Conservation (phyloP, 2,797 vertebrate species). For the Sciurus vulgaris region DNA sequence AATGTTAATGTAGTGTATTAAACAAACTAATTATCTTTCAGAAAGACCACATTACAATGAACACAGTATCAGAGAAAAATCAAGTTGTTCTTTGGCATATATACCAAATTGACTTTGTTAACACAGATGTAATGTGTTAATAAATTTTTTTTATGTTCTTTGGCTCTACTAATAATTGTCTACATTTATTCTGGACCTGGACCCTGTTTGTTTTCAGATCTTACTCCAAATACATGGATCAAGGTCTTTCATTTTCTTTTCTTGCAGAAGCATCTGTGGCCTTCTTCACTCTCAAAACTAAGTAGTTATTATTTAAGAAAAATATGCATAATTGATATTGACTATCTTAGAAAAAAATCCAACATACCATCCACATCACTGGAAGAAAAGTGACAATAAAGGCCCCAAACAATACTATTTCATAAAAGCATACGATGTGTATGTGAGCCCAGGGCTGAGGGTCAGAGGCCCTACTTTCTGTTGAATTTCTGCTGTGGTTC, state of each 20-base stretch:
- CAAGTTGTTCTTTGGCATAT: conserved; percentile 66
- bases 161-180: background rate
- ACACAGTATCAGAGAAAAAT: background rate
- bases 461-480: background rate
- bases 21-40: conserved; percentile 62
- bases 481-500: background rate
- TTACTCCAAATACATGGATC: background rate
- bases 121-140: background rate
- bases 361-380: background rate
- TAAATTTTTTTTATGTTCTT: background rate
- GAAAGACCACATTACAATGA: conserved; percentile 1
- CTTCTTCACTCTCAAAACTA: conserved; percentile 30
- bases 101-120: conserved; percentile 40
- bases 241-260: conserved; percentile 16
- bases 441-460: background rate
- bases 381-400: conserved; percentile 34
- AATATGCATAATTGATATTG: background rate
- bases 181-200: background rate
- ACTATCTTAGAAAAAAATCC: conserved; percentile 36
- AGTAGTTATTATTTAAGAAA: conserved; percentile 12
- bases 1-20: background rate
- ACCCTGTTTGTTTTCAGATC: background rate
- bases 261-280: background rate
- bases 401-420: background rate
- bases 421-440: background rate